These are phyloP conservation scores for Drosophila histrio DNA, from an alignment of 2,888 invertebrate species.

Conservation along the genomic window DNA sequence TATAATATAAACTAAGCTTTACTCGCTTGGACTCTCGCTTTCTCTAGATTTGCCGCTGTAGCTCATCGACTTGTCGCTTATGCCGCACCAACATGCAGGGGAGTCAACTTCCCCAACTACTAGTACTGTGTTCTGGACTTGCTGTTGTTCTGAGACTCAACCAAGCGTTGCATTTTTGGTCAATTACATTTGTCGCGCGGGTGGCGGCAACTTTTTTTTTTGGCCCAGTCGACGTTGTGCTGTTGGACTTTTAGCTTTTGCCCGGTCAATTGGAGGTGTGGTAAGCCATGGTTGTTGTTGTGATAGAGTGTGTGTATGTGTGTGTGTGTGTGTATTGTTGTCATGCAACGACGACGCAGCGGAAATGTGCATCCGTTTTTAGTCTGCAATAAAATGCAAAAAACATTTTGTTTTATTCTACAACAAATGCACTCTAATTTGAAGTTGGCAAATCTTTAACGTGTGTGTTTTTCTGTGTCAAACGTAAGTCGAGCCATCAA, in stretches of 20 bases:
- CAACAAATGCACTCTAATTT: slow-evolving; percentile 46
- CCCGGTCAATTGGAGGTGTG: slow-evolving; percentile 58
- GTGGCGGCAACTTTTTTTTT: slow-evolving; percentile 35
- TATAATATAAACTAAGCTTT: too few species aligned
- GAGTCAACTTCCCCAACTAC: not conserved
- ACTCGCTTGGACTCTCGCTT: too few species aligned
- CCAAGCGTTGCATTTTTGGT: slow-evolving; percentile 77
- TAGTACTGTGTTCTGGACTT: slow-evolving; percentile 49
- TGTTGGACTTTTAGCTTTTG: slow-evolving; percentile 30
- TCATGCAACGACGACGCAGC: slow-evolving; percentile 68
- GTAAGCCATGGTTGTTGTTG: slow-evolving; percentile 26
- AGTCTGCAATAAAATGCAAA: slow-evolving; percentile 39
- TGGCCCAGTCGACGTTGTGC: slow-evolving; percentile 16
- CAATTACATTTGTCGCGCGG: slow-evolving; percentile 78
- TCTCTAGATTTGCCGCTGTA: not conserved
- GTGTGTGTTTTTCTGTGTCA: slow-evolving; percentile 64
- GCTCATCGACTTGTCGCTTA: slow-evolving; percentile 8
- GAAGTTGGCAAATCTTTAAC: slow-evolving; percentile 63
- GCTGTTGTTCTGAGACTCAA: slow-evolving; percentile 50
- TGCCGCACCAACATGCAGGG: not conserved
- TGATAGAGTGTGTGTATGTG: not conserved
- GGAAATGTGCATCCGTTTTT: slow-evolving; percentile 71
- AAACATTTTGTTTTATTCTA: slow-evolving; percentile 61
- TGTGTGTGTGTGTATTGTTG: slow-evolving; percentile 47
- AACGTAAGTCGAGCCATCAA: slow-evolving; percentile 50